These are phyloP conservation scores for Musca domestica DNA, from an alignment of 1,140 invertebrate genomes.

Conservation along the genomic window DNA sequence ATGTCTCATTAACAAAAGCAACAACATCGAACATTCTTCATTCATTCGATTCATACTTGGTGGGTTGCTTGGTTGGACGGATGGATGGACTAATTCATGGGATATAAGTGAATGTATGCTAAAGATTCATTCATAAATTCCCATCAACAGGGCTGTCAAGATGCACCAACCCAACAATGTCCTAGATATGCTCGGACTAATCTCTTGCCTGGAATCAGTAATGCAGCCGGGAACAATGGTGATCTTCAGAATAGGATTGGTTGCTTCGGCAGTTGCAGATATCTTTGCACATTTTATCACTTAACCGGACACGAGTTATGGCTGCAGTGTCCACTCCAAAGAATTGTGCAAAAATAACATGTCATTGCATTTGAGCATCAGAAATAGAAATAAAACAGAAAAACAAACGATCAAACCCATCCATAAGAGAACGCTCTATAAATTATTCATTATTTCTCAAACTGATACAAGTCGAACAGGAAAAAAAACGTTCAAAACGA, in stretches of 20 bases:
- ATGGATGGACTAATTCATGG: slow-evolving; percentile 1
- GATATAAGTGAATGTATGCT: slow-evolving; percentile 8
- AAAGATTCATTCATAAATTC: slow-evolving; percentile 16
- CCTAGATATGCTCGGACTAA: neutral
- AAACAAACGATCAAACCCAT: too few relatives aligned
- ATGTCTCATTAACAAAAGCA: neutral
- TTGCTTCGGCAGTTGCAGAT: too few relatives aligned
- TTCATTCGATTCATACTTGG: neutral
- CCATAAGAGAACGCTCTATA: slow-evolving; percentile 17
- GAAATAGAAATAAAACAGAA: too few relatives aligned
- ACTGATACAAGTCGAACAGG: neutral
- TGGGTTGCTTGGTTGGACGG: too few relatives aligned
- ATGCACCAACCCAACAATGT: neutral
- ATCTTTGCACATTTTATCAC: neutral
- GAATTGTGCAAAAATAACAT: too few relatives aligned
- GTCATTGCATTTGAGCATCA: too few relatives aligned
- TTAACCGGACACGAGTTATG: slow-evolving; percentile 12
- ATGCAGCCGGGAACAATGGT: too few relatives aligned
- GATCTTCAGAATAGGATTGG: too few relatives aligned
- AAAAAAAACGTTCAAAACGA: neutral
- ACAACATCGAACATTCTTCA: neutral
- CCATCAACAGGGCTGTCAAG: neutral
- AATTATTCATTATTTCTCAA: slow-evolving; percentile 19
- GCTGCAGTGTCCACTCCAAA: neutral
- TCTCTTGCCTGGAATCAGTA: slow-evolving; percentile 5